phyloP scores from a whole-genome alignment of 2,888 invertebrate genomes.

The Branchinecta sandiegonensis region DNA sequence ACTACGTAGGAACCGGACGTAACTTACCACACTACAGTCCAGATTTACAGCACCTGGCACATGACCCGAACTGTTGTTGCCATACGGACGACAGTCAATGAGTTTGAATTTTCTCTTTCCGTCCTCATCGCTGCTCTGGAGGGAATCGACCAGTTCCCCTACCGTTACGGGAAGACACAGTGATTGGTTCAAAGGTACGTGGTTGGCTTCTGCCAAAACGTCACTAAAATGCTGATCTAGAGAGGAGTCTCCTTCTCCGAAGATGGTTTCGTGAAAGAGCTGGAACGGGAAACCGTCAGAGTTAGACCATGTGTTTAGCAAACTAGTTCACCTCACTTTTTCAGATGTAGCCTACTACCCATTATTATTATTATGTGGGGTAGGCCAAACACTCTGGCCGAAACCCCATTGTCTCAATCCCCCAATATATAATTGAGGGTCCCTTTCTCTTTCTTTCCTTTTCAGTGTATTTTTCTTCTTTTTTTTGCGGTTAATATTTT shows the following conservation, averaged over 20 bases:
- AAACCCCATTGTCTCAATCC: too few species aligned
- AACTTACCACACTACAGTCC: slow-evolving; percentile 68
- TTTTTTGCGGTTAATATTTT: too few species aligned
- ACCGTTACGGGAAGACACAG: slow-evolving; percentile 93
- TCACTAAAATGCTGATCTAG: background rate
- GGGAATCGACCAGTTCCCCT: slow-evolving; percentile 74
- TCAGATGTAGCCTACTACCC: background rate
- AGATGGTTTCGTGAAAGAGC: slow-evolving; percentile 28
- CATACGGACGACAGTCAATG: slow-evolving; percentile 90
- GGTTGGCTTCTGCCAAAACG: slow-evolving; percentile 20
- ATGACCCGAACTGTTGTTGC: slow-evolving; percentile 94
- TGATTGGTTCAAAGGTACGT: slow-evolving; percentile 48
- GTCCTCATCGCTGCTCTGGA: slow-evolving; percentile 30
- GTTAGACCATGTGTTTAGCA: background rate
- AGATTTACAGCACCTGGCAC: slow-evolving; percentile 93
- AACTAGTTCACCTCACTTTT: slow-evolving; percentile 5
- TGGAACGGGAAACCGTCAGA: slow-evolving; percentile 16
- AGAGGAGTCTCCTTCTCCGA: slow-evolving; percentile 31
- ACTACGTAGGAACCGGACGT: background rate
- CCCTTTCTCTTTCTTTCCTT: too few species aligned
- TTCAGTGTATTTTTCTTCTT: too few species aligned
- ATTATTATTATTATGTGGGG: too few species aligned
- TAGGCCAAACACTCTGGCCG: too few species aligned
- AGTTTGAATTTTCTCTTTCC: slow-evolving; percentile 61
- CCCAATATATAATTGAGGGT: too few species aligned